Base-by-base conservation (phyloP, 2,113 vertebrate genomes). In the Perca schrenkii region DNA sequence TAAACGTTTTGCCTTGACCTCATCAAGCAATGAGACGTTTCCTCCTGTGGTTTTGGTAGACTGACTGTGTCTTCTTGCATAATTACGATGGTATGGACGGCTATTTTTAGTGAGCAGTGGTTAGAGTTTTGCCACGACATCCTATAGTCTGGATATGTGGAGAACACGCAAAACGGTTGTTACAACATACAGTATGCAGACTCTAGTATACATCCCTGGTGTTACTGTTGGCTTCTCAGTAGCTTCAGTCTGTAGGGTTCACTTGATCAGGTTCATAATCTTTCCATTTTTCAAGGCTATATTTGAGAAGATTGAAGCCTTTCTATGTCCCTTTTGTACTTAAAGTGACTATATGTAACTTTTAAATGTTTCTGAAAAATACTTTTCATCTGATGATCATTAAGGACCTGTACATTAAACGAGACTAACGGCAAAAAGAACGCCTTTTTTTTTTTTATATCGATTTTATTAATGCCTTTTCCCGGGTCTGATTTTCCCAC, bases 61-160 rank as follows among this genome's bases (percentile, higher is more conserved):
- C 54, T 22, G 74, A 15, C 58, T 65, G 80, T 62, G 67, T 70
- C 68, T 15, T 72, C 28, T 49, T 49, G 56, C 73, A 70, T 91
- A 87, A 87, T 87, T 82, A 68, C 76, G 63, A 88, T 36, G 62
- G 69, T 83, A 83, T 79, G n/a, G 78, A 62, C 0, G 2, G 64
- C 22, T 89, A 83, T 85, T 76, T 79, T 83, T 77, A 85, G 88
- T 0, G 14, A 43, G 61, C 46, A 2, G 85, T n/a, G 81, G 78
- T 75, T 66, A 31, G 61, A 21, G 62, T 43, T 71, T 13, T 34
- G 43, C 65, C 79, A 70, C 66, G 25, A 61, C 60, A 60, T 89
- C 71, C 63, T 70, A 28, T 28, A 65, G 66, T 15, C 31, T 1
- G 6, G 64, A 31, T 56, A 49, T 64, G 56, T 43, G 71, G 66